phyloP scores from a whole-genome alignment of 2,888 invertebrate species.

The Cinara cedri region DNA sequence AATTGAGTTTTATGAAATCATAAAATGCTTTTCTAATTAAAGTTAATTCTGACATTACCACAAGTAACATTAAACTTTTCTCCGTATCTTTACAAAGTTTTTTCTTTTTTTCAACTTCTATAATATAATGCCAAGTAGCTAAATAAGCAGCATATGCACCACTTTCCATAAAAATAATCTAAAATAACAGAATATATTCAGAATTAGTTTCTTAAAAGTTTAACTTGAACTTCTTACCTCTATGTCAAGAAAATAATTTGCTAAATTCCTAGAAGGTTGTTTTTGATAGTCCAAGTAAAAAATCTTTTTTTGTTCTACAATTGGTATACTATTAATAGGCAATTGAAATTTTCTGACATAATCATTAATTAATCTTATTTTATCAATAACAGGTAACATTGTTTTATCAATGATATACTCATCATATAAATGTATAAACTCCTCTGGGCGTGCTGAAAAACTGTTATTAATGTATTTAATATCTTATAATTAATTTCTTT shows the following conservation, averaged over 20 bases:
- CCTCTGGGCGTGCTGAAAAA: slow-evolving; percentile 66
- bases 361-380: neutral
- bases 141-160: slow-evolving; percentile 30
- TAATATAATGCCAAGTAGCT: slow-evolving; percentile 44
- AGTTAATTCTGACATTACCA: slow-evolving; percentile 24
- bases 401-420: neutral
- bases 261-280: neutral
- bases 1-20: slow-evolving; percentile 27
- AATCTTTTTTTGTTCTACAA: neutral
- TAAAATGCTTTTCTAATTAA: slow-evolving; percentile 48
- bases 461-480: slow-evolving; percentile 61
- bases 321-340: neutral
- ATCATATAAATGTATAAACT: slow-evolving; percentile 62
- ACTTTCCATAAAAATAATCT: slow-evolving; percentile 19
- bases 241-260: slow-evolving; percentile 40
- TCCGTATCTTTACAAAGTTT: neutral
- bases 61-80: neutral
- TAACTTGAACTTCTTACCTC: slow-evolving; percentile 6
- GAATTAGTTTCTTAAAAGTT: neutral
- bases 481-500: neutral
- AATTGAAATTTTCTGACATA: neutral
- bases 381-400: neutral
- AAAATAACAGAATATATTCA: neutral
- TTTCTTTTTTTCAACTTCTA: slow-evolving; percentile 40
- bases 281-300: slow-evolving; percentile 19